Evolutionary conservation across 2,113 vertebrate genomes (phyloP).

Genomic region (Nothobranchius furzeri): DNA sequence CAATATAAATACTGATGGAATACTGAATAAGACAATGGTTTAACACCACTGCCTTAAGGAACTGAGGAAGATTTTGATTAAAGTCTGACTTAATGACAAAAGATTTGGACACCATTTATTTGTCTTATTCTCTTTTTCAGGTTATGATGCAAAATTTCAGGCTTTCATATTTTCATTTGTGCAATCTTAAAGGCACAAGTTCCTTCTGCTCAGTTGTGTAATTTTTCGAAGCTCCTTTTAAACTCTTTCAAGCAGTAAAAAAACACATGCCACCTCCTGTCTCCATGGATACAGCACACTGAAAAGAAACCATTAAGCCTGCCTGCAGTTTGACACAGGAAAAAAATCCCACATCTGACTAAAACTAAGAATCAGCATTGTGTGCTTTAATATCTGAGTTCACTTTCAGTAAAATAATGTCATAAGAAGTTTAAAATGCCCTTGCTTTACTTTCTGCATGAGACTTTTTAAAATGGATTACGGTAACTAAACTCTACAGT

Average conservation of each 20-base stretch:
- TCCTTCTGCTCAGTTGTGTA: slow-evolving; percentile 23
- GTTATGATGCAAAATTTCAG: not conserved
- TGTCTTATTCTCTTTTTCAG: too few relatives aligned
- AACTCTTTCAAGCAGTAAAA: slow-evolving; percentile 51
- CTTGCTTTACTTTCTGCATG: not conserved
- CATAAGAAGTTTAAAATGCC: too few relatives aligned
- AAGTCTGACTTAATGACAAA: too few relatives aligned
- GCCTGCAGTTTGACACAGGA: slow-evolving; percentile 46
- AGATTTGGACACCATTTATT: too few relatives aligned
- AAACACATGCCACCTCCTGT: slow-evolving; percentile 74
- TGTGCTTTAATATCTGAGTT: slow-evolving; percentile 6
- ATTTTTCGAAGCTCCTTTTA: slow-evolving; percentile 32
- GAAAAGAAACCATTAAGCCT: slow-evolving; percentile 60
- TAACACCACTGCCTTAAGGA: too few relatives aligned
- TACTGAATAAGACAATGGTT: too few relatives aligned
- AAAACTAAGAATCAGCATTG: slow-evolving; percentile 20
- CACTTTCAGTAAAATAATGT: too few relatives aligned
- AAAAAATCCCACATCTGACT: slow-evolving; percentile 33
- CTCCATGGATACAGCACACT: slow-evolving; percentile 76
- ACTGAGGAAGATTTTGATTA: too few relatives aligned
- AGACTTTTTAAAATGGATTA: not conserved
- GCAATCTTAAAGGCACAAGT: slow-evolving; percentile 6
- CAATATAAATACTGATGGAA: too few relatives aligned
- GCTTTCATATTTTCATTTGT: not conserved
- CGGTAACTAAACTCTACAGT: slow-evolving; percentile 2